Conservation (phyloP, 64 coral and sea anemone genomes). For the Pachyseris speciosa region DNA sequence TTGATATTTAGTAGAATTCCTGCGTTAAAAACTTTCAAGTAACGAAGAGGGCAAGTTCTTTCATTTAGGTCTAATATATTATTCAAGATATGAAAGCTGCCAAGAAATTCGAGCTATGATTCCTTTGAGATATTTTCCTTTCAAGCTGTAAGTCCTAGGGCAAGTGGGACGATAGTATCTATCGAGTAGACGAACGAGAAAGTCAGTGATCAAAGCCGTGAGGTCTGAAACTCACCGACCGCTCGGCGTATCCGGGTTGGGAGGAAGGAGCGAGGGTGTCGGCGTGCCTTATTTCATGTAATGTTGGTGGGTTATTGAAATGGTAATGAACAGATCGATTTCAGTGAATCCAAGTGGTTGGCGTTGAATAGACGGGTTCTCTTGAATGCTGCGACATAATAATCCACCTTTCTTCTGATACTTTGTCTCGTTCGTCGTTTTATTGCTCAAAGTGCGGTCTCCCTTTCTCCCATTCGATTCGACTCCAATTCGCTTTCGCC, state of each 20-base stretch:
- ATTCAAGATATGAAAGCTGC: constrained; percentile 93
- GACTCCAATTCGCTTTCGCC: background rate
- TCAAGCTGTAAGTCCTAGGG: constrained; percentile 15
- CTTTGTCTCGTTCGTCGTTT: constrained; percentile 34
- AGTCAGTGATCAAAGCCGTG: background rate
- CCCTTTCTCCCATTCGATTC: constrained; percentile 12
- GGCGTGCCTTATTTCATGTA: constrained; percentile 69
- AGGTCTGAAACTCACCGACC: background rate
- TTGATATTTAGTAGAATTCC: constrained; percentile 2
- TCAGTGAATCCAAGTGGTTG: constrained; percentile 79
- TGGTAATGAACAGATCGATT: constrained; percentile 92
- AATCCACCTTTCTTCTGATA: constrained; percentile 55
- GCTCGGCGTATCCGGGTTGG: constrained; percentile 36
- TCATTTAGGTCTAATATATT: constrained; percentile 80
- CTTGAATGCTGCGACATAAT: constrained; percentile 71
- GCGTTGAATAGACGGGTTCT: constrained; percentile 82
- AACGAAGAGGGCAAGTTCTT: constrained; percentile 47
- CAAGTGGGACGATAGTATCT: constrained; percentile 38
- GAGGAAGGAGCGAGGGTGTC: constrained; percentile 61
- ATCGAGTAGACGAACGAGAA: background rate
- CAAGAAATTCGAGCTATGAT: constrained; percentile 85
- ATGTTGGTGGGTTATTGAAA: constrained; percentile 80
- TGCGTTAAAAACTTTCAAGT: constrained; percentile 19
- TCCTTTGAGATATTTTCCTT: constrained; percentile 58
- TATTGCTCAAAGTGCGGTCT: background rate